Percentiles rank a stretch among this genome's conserved stretches.
These are phyloP conservation scores for Danio choprae DNA, from an alignment of 2,797 vertebrate species.

Conservation along the genomic window DNA sequence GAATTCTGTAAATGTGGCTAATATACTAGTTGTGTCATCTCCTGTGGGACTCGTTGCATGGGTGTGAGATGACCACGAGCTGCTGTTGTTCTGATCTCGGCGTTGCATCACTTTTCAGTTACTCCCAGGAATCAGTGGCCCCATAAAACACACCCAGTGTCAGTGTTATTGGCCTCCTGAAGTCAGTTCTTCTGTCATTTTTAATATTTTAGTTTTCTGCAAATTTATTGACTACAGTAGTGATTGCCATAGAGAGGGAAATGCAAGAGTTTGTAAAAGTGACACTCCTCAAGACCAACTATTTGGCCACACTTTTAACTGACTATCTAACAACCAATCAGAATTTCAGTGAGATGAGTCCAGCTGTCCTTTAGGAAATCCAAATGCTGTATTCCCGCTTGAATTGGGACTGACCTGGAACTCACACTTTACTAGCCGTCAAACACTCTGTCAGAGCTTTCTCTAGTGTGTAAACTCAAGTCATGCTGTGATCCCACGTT, in stretches of 20 bases:
- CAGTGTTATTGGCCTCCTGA: background rate
- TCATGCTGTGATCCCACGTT: conserved; percentile 3
- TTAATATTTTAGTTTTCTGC: background rate
- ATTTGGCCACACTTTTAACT: background rate
- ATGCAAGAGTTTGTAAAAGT: background rate
- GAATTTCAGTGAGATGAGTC: background rate
- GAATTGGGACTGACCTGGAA: background rate
- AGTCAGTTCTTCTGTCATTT: background rate
- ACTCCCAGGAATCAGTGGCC: background rate
- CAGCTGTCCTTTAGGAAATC: background rate
- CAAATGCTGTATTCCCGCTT: background rate
- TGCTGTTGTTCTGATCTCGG: conserved; percentile 19
- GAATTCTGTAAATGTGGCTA: conserved; percentile 27
- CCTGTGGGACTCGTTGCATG: conserved; percentile 1
- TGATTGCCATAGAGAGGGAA: background rate
- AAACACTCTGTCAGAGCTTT: background rate
- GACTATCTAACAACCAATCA: too few relatives aligned
- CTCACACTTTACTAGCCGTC: background rate
- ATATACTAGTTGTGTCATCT: conserved; percentile 9
- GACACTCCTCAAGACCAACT: too few relatives aligned
- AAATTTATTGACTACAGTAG: background rate
- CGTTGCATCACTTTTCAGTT: conserved; percentile 14
- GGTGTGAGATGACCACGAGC: conserved; percentile 5
- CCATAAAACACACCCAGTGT: background rate
- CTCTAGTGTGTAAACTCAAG: conserved; percentile 1